phyloP scores from a whole-genome alignment of 2,797 vertebrate genomes.

The Rhincodon typus region DNA sequence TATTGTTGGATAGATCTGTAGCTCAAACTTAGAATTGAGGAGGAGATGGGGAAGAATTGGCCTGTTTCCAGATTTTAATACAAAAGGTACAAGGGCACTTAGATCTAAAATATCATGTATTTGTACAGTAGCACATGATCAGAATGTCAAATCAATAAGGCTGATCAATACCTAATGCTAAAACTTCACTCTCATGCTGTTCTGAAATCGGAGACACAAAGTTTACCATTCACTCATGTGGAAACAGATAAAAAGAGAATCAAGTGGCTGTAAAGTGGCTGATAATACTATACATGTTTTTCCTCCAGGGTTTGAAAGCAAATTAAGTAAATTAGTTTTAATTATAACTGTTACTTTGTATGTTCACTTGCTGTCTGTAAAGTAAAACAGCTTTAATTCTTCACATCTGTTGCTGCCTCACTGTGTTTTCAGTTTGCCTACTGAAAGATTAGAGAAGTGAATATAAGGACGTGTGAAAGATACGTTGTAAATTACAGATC shows the following conservation, averaged over 20 bases:
- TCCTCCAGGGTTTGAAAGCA: neutral
- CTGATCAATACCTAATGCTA: neutral
- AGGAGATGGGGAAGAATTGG: neutral
- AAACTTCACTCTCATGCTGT: neutral
- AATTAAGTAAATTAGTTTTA: neutral
- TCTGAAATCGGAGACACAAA: neutral
- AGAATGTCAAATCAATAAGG: conserved; percentile 2
- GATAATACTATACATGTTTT: neutral
- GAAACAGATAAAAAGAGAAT: neutral
- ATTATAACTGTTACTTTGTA: neutral
- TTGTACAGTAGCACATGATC: neutral
- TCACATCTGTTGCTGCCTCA: neutral
- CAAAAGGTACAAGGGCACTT: neutral
- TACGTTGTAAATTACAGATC: neutral
- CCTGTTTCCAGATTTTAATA: neutral
- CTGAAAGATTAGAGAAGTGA: neutral
- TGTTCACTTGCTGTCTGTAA: neutral
- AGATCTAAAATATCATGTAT: neutral
- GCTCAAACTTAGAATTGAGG: neutral
- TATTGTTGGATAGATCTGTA: neutral
- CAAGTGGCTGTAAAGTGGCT: neutral
- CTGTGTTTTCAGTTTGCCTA: neutral
- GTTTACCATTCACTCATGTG: neutral
- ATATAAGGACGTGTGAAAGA: neutral
- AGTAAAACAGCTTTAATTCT: neutral